Percentiles rank a stretch among this genome's conserved stretches.
Conservation (phyloP, 30 jellyfish, hydroid and myxozoan species). For the Phacellophora camtschatica region DNA sequence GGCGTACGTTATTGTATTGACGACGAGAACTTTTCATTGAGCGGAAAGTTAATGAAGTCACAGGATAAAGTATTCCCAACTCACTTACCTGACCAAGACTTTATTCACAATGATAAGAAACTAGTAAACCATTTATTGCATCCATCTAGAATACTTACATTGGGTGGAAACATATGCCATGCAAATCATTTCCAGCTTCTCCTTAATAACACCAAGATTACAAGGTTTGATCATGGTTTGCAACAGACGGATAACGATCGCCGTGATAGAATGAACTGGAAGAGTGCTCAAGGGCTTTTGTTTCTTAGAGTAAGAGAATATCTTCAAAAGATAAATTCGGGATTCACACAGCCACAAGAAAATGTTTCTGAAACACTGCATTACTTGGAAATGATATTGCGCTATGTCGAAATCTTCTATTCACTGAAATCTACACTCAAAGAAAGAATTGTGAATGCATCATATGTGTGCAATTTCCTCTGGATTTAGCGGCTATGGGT, state of each 20-base stretch:
- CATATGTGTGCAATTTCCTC: background rate
- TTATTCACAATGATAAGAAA: constrained; percentile 28
- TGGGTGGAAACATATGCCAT: constrained; percentile 28
- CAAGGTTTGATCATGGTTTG: constrained; percentile 25
- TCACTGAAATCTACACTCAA: background rate
- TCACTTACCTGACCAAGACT: constrained; percentile 38
- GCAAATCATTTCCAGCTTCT: constrained; percentile 9
- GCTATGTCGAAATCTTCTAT: constrained; percentile 24
- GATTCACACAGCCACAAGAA: constrained; percentile 17
- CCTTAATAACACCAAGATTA: background rate
- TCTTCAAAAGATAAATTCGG: background rate
- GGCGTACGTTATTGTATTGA: background rate
- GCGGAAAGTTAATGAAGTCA: background rate
- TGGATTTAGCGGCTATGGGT: constrained; percentile 34
- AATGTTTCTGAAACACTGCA: constrained; percentile 4
- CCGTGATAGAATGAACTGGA: constrained; percentile 42
- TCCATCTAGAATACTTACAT: constrained; percentile 9
- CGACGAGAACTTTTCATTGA: constrained; percentile 24
- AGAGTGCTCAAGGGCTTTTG: constrained; percentile 24
- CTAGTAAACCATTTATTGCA: constrained; percentile 9
- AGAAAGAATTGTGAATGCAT: background rate
- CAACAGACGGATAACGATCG: constrained; percentile 26
- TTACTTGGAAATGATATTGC: constrained; percentile 23
- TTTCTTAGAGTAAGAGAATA: constrained; percentile 15
- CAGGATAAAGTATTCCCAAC: background rate